phyloP scores from a whole-genome alignment of 2,888 invertebrate genomes.

The Heliconius aoede region DNA sequence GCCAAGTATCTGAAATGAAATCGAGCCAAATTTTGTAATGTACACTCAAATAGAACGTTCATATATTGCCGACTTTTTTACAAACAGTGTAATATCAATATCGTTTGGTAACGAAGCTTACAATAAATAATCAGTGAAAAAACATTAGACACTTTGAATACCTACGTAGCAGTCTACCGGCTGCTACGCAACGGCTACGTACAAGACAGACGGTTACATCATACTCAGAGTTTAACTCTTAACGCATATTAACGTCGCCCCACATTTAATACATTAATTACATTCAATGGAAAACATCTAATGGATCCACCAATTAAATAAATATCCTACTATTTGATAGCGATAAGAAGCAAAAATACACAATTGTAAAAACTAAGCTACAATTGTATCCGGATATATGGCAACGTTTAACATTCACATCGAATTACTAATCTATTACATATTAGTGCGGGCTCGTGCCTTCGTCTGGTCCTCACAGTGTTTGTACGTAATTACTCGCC shows the following conservation, averaged over 20 bases:
- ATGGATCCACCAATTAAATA: slow-evolving; percentile 46
- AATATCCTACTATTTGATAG: slow-evolving; percentile 44
- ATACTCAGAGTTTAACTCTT: slow-evolving; percentile 43
- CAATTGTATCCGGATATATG: slow-evolving; percentile 46
- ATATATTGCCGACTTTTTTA: neutral
- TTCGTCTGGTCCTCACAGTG: slow-evolving; percentile 9
- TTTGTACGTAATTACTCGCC: slow-evolving; percentile 25
- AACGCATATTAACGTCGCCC: slow-evolving; percentile 40
- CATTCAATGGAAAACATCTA: slow-evolving; percentile 45
- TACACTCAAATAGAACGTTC: slow-evolving; percentile 4
- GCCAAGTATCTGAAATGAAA: slow-evolving; percentile 20
- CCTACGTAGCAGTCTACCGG: slow-evolving; percentile 17
- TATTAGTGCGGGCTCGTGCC: slow-evolving; percentile 33
- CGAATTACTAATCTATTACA: slow-evolving; percentile 43
- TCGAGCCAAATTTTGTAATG: neutral
- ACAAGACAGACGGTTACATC: slow-evolving; percentile 20
- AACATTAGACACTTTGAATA: slow-evolving; percentile 18
- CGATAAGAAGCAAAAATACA: slow-evolving; percentile 43
- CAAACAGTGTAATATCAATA: slow-evolving; percentile 3
- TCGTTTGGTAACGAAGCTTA: slow-evolving; percentile 9
- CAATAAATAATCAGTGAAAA: slow-evolving; percentile 7
- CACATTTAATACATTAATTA: slow-evolving; percentile 42
- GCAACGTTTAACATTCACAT: slow-evolving; percentile 47
- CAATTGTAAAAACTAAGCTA: slow-evolving; percentile 45
- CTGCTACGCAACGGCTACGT: slow-evolving; percentile 33